Evolutionary conservation across 2,888 invertebrate genomes (phyloP).

Genomic region (Acheta domesticus): DNA sequence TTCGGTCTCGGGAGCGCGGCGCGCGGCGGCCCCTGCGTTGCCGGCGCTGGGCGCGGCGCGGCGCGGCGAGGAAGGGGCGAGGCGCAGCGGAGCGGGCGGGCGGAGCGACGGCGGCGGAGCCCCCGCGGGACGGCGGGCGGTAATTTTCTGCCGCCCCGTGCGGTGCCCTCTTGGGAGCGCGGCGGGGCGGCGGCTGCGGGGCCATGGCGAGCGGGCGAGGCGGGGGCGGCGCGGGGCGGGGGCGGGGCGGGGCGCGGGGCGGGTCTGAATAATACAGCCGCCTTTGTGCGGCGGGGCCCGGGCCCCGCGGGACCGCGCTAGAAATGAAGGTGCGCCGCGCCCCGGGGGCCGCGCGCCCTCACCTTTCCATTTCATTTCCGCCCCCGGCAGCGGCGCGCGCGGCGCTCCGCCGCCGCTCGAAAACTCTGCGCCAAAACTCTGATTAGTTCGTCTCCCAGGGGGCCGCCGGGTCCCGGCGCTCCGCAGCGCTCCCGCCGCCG

Average conservation of each 20-base stretch:
- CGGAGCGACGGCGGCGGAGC: neutral
- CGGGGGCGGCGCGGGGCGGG: neutral
- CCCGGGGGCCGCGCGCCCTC: slow-evolving; percentile 39
- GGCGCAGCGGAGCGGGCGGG: neutral
- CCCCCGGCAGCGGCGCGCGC: slow-evolving; percentile 34
- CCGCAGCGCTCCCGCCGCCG: slow-evolving; percentile 18
- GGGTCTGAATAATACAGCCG: slow-evolving; percentile 19
- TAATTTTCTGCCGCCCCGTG: slow-evolving; percentile 76
- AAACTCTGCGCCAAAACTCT: slow-evolving; percentile 38
- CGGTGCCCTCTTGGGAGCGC: slow-evolving; percentile 64
- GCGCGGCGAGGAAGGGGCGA: neutral
- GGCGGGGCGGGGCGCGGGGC: slow-evolving; percentile 11
- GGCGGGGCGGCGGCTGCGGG: slow-evolving; percentile 28
- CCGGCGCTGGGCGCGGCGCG: neutral
- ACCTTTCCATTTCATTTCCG: slow-evolving; percentile 36
- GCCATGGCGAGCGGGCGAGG: neutral
- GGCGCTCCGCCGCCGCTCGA: slow-evolving; percentile 34
- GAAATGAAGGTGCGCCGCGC: slow-evolving; percentile 43
- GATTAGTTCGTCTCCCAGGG: slow-evolving; percentile 37
- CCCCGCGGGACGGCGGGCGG: slow-evolving; percentile 48
- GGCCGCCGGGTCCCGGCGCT: slow-evolving; percentile 9
- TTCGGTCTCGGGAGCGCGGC: neutral
- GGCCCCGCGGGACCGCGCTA: slow-evolving; percentile 22
- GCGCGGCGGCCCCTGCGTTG: neutral
- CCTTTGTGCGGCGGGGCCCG: slow-evolving; percentile 18